Evolutionary conservation across 1,140 invertebrate species (phyloP), one percentile per base, ranked within the genome.

Genomic region (Camponotus floridanus): DNA sequence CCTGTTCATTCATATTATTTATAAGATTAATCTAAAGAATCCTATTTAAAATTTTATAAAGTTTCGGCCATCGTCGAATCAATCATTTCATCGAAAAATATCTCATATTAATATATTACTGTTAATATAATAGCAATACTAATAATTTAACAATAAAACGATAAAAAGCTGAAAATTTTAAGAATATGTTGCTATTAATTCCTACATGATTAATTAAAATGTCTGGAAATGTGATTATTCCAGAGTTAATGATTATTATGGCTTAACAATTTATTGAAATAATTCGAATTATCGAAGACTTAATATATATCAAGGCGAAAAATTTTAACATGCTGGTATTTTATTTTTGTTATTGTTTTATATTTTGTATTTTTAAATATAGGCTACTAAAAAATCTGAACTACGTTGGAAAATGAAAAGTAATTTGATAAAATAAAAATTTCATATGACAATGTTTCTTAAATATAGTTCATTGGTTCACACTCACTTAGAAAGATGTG

Each of bases 401-500:
- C 36, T 15, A 2, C 11, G 64, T 64, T 15, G 9, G 59, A 45
- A 64, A 48, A 48, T 1, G 45, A 13, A 65, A 31, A 48, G 26
- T 68, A 33, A 36, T 21, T 51, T 42, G 8, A 42, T 45, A 3
- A 39, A 51, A 18, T 7, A 3, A 8, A 26, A 64, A 65, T 51
- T 48, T 39, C n/a, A 78, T 18, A 51, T 62, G 36, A 21, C 9
- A 36, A 59, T 33, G 26, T 36, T 9, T 36, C 15, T 79, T 68
- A 80, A 80, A 26, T 68, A 68, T 80, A 80, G 45, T 68, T 48
- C 33, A 13, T 8, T 33, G 26, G n/a, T 83, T 83, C 62, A 86
- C 48, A 90, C 94, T 96, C 92, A 97, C 96, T 95, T 96, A 85
- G 94, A 95, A 86, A 91, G 95, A 92, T 96, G 95, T 89, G 95